These are phyloP conservation scores for Actias luna DNA, from an alignment of 2,888 invertebrate genomes.

Conservation along the genomic window DNA sequence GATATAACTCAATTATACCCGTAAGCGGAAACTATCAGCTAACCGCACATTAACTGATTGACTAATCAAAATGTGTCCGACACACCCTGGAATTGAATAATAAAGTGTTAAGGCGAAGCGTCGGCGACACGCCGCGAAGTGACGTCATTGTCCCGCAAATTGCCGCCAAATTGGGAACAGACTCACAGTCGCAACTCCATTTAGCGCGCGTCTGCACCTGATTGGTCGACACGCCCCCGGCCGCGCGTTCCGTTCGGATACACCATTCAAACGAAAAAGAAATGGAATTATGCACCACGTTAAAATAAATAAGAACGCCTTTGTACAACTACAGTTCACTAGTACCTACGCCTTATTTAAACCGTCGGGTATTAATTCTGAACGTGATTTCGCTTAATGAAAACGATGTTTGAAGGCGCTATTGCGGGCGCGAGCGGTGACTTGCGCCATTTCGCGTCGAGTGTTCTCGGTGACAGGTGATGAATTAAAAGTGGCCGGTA, in stretches of 20 bases:
- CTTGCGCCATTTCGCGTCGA: constrained; percentile 12
- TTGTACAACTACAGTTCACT: constrained; percentile 43
- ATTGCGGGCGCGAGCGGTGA: constrained; percentile 1
- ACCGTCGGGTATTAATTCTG: constrained; percentile 35
- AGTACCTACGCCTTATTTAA: constrained; percentile 54
- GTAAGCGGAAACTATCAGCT: constrained; percentile 39
- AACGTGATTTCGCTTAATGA: constrained; percentile 28
- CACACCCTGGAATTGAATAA: constrained; percentile 75
- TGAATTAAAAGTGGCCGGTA: constrained; percentile 1
- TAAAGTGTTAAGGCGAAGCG: constrained; percentile 68
- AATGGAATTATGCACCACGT: constrained; percentile 76
- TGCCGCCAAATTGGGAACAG: constrained; percentile 76
- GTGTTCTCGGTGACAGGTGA: constrained; percentile 3
- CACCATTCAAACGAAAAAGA: constrained; percentile 56
- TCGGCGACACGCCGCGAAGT: constrained; percentile 36
- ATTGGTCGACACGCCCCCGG: constrained; percentile 71
- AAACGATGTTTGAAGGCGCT: constrained; percentile 7
- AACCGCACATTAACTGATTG: constrained; percentile 66
- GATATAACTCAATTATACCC: neutral
- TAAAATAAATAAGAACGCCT: constrained; percentile 60
- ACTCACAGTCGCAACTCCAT: constrained; percentile 67
- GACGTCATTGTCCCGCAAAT: constrained; percentile 73
- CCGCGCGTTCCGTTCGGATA: constrained; percentile 34
- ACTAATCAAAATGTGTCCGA: constrained; percentile 74
- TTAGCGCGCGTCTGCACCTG: constrained; percentile 71